Evolutionary conservation across 2,113 vertebrate species (phyloP).

Genomic region (Phrynocephalus versicolor): DNA sequence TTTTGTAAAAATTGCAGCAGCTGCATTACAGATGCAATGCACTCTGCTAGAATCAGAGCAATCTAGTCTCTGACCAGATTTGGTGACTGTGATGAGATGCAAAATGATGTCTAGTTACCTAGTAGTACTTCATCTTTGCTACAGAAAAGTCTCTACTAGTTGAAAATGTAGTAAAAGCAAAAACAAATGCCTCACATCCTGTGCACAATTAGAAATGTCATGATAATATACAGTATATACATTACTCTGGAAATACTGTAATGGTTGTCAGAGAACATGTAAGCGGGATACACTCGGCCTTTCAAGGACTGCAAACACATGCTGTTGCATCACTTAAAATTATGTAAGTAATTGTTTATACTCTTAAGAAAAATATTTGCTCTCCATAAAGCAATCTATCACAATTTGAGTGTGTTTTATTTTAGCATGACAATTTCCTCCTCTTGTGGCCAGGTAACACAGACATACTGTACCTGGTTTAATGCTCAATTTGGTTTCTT

Average conservation of each 20-base stretch:
- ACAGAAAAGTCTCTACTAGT: too few species aligned
- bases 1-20: too few species aligned
- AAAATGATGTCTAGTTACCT: background rate
- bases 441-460: background rate
- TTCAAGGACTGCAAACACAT: constrained; percentile 4
- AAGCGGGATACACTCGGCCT: background rate
- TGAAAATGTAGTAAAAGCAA: background rate
- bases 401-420: background rate
- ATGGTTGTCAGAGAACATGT: too few species aligned
- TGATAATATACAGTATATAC: background rate
- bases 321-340: constrained; percentile 1
- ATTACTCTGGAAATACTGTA: too few species aligned
- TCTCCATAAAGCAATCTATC: background rate
- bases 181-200: background rate
- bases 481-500: background rate
- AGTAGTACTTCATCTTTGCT: background rate
- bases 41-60: too few species aligned
- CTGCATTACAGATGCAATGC: too few species aligned
- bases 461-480: too few species aligned
- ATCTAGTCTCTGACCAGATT: too few species aligned
- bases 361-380: background rate
- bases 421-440: background rate
- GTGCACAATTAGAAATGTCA: background rate
- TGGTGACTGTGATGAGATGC: background rate
- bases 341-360: constrained; percentile 17